Base-by-base conservation (phyloP, 2,113 vertebrate genomes). In the Cololabis saira region DNA sequence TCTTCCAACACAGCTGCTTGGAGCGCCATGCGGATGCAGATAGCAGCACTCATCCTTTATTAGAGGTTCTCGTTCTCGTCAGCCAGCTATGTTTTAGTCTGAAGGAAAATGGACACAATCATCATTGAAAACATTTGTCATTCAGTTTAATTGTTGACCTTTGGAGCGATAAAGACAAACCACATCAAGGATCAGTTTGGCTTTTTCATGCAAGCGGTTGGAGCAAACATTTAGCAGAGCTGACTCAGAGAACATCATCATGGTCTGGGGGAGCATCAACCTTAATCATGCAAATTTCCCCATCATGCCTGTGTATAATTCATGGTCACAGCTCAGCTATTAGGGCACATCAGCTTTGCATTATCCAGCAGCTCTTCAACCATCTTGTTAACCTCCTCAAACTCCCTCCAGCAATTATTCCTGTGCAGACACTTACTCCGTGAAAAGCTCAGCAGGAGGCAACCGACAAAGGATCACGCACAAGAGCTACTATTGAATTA, bases 231-330 rank as follows among this genome's bases (percentile, higher is more conserved):
- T 37, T 55, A 22, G 21, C 33, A 51, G 41, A 0, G 13, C 48
- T 48, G 16, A 60, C 17, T 19, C 18, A 56, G n/a, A 12, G 24
- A 64, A 42, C 44, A 41, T 33, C 9, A 30, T 37, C 9, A 22
- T 24, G 47, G 57, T 18, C 30, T n/a, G 24, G 24, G 12, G 22
- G 30, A 3, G 14, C 53, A 48, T 10, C 12, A 17, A 55, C 17
- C 55, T 19, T 21, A 6, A 30, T 37, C 33, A 65, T 74, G 42
- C 22, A 53, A 57, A 61, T 40, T 6, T 50, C 51, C 44, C 58
- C 27, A 58, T 67, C 51, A 49, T 16, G 63, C 57, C 57, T 67
- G 27, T 37, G 33, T 63, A 18, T 76, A 64, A 78, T 71, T 82
- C 72, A 76, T 48, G 24, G 67, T 66, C 55, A 71, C 59, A 67